Conservation (phyloP, 2,888 invertebrate genomes). For the Troilus luridus region DNA sequence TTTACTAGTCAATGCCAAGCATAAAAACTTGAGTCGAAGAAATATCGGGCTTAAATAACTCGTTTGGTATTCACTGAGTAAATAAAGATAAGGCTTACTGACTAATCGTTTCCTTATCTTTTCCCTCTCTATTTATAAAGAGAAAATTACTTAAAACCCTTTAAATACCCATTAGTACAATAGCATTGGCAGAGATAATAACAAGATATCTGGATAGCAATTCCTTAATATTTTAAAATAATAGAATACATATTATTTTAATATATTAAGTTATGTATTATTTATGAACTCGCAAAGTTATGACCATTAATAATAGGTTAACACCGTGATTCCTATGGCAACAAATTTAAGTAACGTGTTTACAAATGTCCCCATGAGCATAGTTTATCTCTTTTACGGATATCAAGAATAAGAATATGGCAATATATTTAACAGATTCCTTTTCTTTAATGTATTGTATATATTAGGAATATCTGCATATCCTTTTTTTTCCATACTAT, state of each 20-base stretch:
- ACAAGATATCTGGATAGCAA: neutral
- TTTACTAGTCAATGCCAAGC: neutral
- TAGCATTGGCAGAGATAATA: neutral
- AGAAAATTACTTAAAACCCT: neutral
- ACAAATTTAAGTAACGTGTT: no score
- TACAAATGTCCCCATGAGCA: no score
- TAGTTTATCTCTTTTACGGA: no score
- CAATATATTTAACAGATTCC: no score
- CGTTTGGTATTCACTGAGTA: neutral
- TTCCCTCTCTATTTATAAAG: neutral
- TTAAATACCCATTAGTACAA: neutral
- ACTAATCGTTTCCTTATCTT: slow-evolving; percentile 6
- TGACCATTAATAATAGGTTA: no score
- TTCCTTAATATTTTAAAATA: neutral
- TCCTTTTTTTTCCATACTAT: no score
- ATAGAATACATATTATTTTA: neutral
- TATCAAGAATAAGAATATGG: no score
- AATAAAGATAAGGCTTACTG: slow-evolving; percentile 15
- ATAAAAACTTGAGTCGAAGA: neutral
- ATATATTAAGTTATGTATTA: no score
- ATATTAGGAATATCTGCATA: no score
- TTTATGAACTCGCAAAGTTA: no score
- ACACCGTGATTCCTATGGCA: no score
- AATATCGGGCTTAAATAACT: neutral
- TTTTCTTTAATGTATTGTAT: no score